Base-by-base conservation (phyloP, 2,888 invertebrate species). In the Dione juno region DNA sequence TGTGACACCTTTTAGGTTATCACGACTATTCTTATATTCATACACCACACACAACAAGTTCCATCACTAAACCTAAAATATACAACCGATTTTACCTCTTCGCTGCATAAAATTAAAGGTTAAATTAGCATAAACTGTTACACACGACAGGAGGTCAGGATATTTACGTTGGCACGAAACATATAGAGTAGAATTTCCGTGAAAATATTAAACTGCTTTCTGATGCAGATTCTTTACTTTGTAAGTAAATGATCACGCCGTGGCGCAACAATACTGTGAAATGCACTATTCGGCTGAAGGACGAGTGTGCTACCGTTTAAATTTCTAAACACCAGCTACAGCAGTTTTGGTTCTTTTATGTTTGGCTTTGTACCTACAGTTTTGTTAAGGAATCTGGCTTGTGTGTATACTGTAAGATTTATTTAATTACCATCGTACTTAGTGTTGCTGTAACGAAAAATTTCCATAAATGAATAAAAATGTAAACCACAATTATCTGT, bases 1-100 rank as follows among this genome's bases (percentile, higher is more conserved):
- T 81, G 79, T 82, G 76, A 76, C 82, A 80, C 81, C 81, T 82
- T 81, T 81, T 80, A 80, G 77, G 79, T 82, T 81, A 83, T 82
- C 79, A 80, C 77, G 77, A 74, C 75, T 73, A 71, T 76, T 75
- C 74, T 74, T 73, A 72, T 74, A 73, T 59, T 68, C 74, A 67
- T 70, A 72, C 71, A 73, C 61, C 64, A 19, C 45, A 53, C 66
- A 66, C 61, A 67, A 43, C 73, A 70, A 69, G 64, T 67, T 58
- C 14, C 45, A 53, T 35, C 43, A 40, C 52, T 28, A 43, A 14
- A 28, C 6, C 3, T 21, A 10, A 52, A 40, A 35, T 28, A 61
- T 11, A 14, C 58, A 65, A 19, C 3, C 61, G 9, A 70, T 57
- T 66, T 14, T 70, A 10, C 14, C 28, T 50, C 50, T 57, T 74